Conservation (phyloP, 1,140 invertebrate species). For the Zelostemma sp. region DNA sequence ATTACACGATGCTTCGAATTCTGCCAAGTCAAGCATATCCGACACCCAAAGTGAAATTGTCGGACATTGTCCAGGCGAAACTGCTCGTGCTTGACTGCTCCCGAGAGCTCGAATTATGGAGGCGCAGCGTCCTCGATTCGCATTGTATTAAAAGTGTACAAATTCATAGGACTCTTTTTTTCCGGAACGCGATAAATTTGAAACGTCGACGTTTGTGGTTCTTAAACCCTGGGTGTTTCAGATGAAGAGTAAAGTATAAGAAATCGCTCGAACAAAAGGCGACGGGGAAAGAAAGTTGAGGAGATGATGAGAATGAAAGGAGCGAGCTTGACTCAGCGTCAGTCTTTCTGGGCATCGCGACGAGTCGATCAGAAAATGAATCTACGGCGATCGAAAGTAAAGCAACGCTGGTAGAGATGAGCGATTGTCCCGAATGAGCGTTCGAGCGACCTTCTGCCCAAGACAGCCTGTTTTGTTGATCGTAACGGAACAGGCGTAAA, state of each 20-base stretch:
- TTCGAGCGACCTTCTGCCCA: constrained; percentile 40
- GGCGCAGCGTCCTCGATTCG: background rate
- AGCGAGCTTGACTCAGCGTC: constrained; percentile 18
- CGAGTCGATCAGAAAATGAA: constrained; percentile 51
- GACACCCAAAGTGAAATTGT: constrained; percentile 34
- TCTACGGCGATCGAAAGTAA: constrained; percentile 51
- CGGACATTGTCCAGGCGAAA: constrained; percentile 37
- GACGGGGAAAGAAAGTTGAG: background rate
- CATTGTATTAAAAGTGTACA: constrained; percentile 18
- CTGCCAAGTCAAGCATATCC: constrained; percentile 38
- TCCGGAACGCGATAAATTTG: background rate
- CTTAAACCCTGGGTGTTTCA: background rate
- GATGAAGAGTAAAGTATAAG: constrained; percentile 1
- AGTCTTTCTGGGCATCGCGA: constrained; percentile 30
- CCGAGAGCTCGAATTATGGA: constrained; percentile 25
- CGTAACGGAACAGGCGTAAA: constrained; percentile 50
- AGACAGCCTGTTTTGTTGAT: constrained; percentile 48
- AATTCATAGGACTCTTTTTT: constrained; percentile 1
- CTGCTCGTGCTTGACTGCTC: constrained; percentile 42
- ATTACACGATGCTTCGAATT: constrained; percentile 24
- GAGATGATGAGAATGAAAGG: constrained; percentile 9
- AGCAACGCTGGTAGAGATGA: constrained; percentile 45
- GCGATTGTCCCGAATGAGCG: constrained; percentile 38
- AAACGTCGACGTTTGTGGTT: too few relatives aligned
- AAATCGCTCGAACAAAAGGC: constrained; percentile 2